These are phyloP conservation scores for Tuta absoluta DNA, from an alignment of 2,888 invertebrate genomes.

Conservation along the genomic window DNA sequence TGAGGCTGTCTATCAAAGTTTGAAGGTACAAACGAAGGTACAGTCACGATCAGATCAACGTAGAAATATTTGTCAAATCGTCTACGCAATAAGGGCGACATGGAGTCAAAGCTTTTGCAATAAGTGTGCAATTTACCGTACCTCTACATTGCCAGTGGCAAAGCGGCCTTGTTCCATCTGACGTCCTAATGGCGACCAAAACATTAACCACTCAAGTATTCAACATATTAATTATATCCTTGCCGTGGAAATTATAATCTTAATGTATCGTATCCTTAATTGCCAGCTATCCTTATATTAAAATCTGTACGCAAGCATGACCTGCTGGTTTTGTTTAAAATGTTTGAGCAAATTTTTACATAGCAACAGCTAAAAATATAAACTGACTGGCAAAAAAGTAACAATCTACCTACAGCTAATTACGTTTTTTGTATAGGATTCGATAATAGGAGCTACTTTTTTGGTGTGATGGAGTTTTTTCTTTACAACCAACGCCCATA, in stretches of 20 bases:
- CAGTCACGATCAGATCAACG: not conserved
- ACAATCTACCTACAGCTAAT: too few species aligned
- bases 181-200: conserved; percentile 12
- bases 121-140: not conserved
- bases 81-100: not conserved
- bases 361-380: too few species aligned
- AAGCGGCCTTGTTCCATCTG: conserved; percentile 28
- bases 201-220: conserved; percentile 26
- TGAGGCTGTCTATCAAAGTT: conserved; percentile 24
- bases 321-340: too few species aligned
- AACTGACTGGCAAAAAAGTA: too few species aligned
- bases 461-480: not conserved
- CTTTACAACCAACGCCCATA: conserved; percentile 2
- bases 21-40: not conserved
- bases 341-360: too few species aligned
- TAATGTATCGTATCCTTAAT: conserved; percentile 44
- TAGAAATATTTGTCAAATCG: not conserved
- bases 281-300: conserved; percentile 37
- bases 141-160: not conserved
- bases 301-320: not conserved
- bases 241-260: conserved; percentile 39
- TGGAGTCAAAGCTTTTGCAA: not conserved
- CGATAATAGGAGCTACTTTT: too few species aligned
- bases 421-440: too few species aligned
- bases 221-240: conserved; percentile 46